Evolutionary conservation across 2,113 vertebrate species (phyloP).

Genomic region (Myrmophylax atrothorax): DNA sequence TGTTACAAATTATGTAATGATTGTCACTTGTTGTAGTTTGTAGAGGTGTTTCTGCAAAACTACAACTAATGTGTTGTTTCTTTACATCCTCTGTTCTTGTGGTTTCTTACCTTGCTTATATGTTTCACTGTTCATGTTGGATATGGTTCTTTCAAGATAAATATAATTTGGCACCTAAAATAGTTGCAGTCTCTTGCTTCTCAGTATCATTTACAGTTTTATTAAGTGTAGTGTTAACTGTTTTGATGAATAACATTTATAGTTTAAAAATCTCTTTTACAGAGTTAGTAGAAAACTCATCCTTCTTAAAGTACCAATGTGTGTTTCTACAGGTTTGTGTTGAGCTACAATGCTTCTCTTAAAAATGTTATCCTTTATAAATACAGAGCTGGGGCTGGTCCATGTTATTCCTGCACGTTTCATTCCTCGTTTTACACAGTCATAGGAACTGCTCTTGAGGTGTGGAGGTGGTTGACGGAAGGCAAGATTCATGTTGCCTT

Average conservation of each 20-base stretch:
- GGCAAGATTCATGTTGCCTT: neutral
- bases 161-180: neutral
- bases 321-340: neutral
- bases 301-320: fast-evolving
- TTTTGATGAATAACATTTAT: neutral
- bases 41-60: neutral
- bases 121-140: neutral
- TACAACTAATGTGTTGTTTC: neutral
- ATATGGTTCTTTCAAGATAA: neutral
- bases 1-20: neutral
- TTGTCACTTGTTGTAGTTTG: neutral
- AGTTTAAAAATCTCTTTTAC: neutral
- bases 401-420: fast-evolving
- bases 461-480: neutral
- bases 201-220: neutral
- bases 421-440: neutral
- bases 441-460: neutral
- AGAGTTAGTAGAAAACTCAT: neutral
- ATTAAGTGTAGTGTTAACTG: neutral
- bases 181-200: neutral
- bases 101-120: neutral
- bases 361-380: neutral
- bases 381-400: neutral
- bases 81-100: neutral
- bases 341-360: neutral